Percentiles rank a stretch among this genome's conserved stretches.
These are phyloP conservation scores for Meloidogyne exigua DNA, from an alignment of 1,140 invertebrate genomes.

Conservation along the genomic window DNA sequence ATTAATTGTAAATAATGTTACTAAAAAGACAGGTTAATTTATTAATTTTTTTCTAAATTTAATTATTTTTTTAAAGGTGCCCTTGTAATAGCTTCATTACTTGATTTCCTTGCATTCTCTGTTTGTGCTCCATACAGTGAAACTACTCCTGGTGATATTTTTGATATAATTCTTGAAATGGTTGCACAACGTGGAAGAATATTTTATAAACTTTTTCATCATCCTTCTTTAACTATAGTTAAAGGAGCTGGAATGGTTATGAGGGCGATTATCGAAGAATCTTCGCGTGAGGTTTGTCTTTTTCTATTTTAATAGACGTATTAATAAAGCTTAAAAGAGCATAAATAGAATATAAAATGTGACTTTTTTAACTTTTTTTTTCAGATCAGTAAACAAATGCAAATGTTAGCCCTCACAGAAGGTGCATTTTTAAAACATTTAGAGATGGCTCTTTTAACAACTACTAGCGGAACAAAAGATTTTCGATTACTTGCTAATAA, in stretches of 20 bases:
- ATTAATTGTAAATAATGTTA: conserved; percentile 91
- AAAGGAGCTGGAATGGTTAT: conserved; percentile 95
- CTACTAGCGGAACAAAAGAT: conserved; percentile 69
- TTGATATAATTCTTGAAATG: conserved; percentile 88
- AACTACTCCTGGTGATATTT: conserved; percentile 94
- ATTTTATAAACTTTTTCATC: conserved; percentile 90
- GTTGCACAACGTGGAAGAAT: conserved; percentile 84
- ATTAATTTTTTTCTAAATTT: neutral
- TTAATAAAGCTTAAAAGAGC: too few species aligned
- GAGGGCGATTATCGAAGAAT: conserved; percentile 93
- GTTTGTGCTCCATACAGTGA: conserved; percentile 97
- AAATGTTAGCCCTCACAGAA: conserved; percentile 89
- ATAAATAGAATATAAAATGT: too few species aligned
- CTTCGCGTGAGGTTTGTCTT: conserved; percentile 74
- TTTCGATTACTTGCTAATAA: conserved; percentile 70
- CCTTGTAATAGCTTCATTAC: conserved; percentile 78
- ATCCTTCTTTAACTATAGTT: conserved; percentile 92
- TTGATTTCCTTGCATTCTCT: conserved; percentile 97
- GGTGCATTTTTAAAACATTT: conserved; percentile 92
- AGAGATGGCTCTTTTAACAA: conserved; percentile 82
- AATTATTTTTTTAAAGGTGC: conserved; percentile 67
- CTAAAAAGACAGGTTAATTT: conserved; percentile 20
- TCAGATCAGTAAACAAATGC: conserved; percentile 79
- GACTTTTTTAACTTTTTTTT: neutral
- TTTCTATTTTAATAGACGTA: too few species aligned